phyloP scores from a whole-genome alignment of 2,113 vertebrate genomes.

The Hoplias malabaricus region DNA sequence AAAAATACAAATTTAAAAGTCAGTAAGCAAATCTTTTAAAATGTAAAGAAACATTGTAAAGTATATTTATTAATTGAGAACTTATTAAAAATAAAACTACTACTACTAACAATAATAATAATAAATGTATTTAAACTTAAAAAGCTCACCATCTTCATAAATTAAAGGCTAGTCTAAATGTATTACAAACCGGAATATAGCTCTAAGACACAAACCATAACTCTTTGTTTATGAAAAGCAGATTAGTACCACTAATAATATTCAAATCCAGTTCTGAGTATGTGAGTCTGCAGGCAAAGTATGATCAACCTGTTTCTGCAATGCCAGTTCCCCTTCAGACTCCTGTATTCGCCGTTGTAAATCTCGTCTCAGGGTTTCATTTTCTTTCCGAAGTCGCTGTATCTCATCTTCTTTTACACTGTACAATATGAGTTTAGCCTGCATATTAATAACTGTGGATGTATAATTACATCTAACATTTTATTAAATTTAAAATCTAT shows the following conservation, averaged over 20 bases:
- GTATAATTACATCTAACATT: neutral
- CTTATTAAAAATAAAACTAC: too few relatives aligned
- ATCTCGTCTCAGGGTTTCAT: conserved; percentile 64
- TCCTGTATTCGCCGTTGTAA: conserved; percentile 71
- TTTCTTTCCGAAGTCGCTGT: conserved; percentile 66
- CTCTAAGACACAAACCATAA: neutral
- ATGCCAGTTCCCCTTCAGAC: conserved; percentile 65
- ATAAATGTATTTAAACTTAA: neutral
- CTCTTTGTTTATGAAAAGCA: neutral
- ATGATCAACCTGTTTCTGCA: conserved; percentile 76
- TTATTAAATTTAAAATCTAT: too few relatives aligned
- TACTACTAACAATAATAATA: too few relatives aligned
- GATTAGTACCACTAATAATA: neutral
- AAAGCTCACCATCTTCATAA: neutral
- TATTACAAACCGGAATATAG: neutral
- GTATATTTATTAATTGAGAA: neutral
- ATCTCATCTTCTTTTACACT: conserved; percentile 67
- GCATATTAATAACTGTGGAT: neutral
- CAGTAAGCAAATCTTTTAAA: too few relatives aligned
- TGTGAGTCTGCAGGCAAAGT: neutral
- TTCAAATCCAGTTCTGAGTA: neutral
- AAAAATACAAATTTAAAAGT: too few relatives aligned
- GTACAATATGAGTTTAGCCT: conserved; percentile 7
- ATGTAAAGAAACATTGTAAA: neutral
- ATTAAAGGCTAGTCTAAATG: neutral